Base-by-base conservation (phyloP, 2,888 invertebrate genomes). In the Lysandra bellargus region DNA sequence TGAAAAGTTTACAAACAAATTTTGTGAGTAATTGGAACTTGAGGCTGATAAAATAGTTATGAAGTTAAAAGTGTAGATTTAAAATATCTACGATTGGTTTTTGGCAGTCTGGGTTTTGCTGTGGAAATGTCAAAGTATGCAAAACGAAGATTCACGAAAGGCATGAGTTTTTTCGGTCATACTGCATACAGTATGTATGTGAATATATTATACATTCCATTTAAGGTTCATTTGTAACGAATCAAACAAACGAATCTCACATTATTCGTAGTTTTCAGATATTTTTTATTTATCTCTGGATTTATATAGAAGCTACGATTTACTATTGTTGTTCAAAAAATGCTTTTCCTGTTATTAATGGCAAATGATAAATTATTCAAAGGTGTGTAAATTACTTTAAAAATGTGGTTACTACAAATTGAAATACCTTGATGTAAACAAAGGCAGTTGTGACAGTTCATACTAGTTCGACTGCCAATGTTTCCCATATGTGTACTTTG, bases 261-360 rank as follows among this genome's bases (percentile, higher is more conserved):
- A 40, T 40, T 73, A 73, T 73, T 73, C 37, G 40, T 73, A 73
- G 40, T 73, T 40, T 37, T 73, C 40, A 73, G 40, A 73, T 40
- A 40, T 14, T 14, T 72, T 72, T 6, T 74, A 23, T 74, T n/a
- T 17, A 33, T 14, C 14, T 12, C 17, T 69, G 69, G 5, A 69
- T 69, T 64, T 64, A 61, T 30, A 30, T 23, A 64, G 30, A 12
- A 64, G 64, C 64, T 64, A 64, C 64, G 30, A 64, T 64, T 64
- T 69, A 69, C 69, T 33, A 33, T 37, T 69, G 30, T 64, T 64
- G 30, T 69, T 33, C 5, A 33, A 69, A 69, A 37, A 33, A 69
- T 37, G 33, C 69, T 69, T 69, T 69, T 37, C 69, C 37, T 33
- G 37, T 37, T 69, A 33, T 64, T 23, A 7, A 64, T 69, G 69